These are phyloP conservation scores for Cantharis lateralis DNA, from an alignment of 2,888 invertebrate genomes.

Conservation along the genomic window DNA sequence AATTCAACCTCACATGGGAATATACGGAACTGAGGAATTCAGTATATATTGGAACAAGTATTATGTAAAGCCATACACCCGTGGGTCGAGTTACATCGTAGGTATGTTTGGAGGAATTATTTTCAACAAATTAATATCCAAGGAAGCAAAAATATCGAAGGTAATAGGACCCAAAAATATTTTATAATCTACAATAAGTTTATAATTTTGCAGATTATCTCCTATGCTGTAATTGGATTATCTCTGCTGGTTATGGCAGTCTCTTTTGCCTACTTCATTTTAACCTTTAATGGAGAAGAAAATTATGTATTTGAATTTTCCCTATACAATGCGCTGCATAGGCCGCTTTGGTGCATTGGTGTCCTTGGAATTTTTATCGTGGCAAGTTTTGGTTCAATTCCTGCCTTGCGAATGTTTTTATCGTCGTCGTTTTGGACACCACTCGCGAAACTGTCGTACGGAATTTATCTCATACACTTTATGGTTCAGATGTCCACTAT, in stretches of 20 bases:
- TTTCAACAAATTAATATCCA: no score
- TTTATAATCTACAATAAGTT: no score
- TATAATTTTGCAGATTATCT: constrained; percentile 60
- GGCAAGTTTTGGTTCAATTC: constrained; percentile 59
- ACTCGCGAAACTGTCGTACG: constrained; percentile 64
- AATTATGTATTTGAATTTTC: constrained; percentile 61
- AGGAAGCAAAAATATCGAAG: no score
- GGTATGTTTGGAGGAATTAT: no score
- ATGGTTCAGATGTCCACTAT: constrained; percentile 50
- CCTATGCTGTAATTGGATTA: constrained; percentile 52
- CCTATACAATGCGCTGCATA: constrained; percentile 62
- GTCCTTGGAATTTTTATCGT: constrained; percentile 58
- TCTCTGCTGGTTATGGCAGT: constrained; percentile 57
- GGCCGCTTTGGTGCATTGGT: constrained; percentile 62
- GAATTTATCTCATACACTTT: constrained; percentile 63
- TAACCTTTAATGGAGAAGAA: constrained; percentile 58
- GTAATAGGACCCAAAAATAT: no score
- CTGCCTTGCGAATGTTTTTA: constrained; percentile 53
- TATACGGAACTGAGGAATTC: no score
- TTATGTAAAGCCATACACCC: no score
- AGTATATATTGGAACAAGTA: no score
- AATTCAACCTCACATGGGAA: no score
- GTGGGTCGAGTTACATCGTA: no score
- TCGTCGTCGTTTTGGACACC: constrained; percentile 65
- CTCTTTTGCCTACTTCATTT: constrained; percentile 58